Evolutionary conservation across 2,888 invertebrate species (phyloP).

Genomic region (Mycalesis mineus): DNA sequence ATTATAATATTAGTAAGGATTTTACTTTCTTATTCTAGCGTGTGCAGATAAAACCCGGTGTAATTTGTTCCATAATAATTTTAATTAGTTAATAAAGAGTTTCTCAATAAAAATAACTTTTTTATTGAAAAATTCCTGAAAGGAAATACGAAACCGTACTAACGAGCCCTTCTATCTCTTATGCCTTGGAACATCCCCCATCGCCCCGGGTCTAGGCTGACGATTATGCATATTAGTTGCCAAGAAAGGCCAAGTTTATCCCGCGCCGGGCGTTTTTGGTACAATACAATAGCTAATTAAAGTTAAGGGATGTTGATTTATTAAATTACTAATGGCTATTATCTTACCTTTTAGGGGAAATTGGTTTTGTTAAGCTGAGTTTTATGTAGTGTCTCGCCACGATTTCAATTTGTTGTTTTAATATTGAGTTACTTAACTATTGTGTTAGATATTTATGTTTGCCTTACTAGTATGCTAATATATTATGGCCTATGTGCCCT

Average conservation of each 20-base stretch:
- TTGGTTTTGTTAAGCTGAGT: not conserved
- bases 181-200: constrained; percentile 12
- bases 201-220: constrained; percentile 32
- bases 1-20: too few species aligned
- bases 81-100: too few species aligned
- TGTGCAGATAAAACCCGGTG: too few species aligned
- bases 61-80: too few species aligned
- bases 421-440: not conserved
- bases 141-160: too few species aligned
- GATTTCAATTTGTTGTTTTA: not conserved
- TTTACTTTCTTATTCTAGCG: too few species aligned
- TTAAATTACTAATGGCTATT: constrained; percentile 9
- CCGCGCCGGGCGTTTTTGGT: constrained; percentile 23
- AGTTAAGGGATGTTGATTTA: constrained; percentile 12
- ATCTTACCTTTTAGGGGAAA: not conserved
- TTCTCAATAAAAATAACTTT: too few species aligned
- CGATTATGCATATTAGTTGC: constrained; percentile 61
- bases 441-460: not conserved
- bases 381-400: not conserved
- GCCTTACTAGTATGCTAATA: too few species aligned
- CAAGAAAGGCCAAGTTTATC: constrained; percentile 44
- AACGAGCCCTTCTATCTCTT: not conserved
- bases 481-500: too few species aligned
- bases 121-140: too few species aligned
- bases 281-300: constrained; percentile 28